These are phyloP conservation scores for Megaptera novaeangliae DNA, from an alignment of 2,113 vertebrate species.

Conservation along the genomic window DNA sequence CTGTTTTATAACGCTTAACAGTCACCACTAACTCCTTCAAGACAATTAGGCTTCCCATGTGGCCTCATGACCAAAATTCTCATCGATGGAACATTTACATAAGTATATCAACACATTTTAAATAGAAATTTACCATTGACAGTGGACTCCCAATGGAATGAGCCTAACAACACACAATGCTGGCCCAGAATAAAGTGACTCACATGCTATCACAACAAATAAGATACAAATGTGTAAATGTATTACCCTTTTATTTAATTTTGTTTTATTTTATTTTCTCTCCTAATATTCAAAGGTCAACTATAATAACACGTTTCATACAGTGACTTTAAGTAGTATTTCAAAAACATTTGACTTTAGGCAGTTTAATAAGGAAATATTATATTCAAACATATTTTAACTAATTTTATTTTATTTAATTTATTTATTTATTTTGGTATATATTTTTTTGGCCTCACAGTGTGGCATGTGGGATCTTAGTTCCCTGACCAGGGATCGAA, in stretches of 20 bases:
- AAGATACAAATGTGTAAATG: background rate
- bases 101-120: background rate
- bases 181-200: background rate
- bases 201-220: background rate
- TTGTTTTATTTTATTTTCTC: background rate
- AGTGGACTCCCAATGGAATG: background rate
- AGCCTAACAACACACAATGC: background rate
- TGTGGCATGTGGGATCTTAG: too few relatives aligned
- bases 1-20: background rate
- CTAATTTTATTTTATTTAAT: too few relatives aligned
- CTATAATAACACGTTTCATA: background rate
- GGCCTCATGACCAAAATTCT: background rate
- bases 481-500: too few relatives aligned
- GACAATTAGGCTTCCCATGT: background rate
- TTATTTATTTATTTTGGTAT: too few relatives aligned
- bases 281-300: background rate
- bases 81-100: background rate
- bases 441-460: too few relatives aligned
- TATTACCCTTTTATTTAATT: background rate
- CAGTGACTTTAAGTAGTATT: background rate
- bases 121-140: background rate
- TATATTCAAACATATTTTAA: background rate
- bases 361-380: background rate
- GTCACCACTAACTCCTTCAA: background rate
- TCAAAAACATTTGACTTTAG: background rate